These are phyloP conservation scores for Brachymystax lenok DNA, from an alignment of 2,797 vertebrate genomes.

Conservation along the genomic window DNA sequence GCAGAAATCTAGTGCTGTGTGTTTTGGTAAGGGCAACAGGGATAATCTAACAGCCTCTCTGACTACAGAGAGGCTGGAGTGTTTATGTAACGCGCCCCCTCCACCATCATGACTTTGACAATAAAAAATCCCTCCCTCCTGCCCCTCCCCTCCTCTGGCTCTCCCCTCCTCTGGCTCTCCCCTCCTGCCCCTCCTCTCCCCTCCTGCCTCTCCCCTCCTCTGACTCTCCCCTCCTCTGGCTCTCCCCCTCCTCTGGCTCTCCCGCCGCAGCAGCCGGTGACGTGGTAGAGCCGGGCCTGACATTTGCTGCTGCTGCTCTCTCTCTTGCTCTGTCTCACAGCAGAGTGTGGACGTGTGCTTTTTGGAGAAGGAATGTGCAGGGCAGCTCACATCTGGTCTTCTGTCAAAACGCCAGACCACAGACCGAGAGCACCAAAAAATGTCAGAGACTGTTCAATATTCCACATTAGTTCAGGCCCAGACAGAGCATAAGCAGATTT, in stretches of 20 bases:
- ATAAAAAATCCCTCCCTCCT: constrained; percentile 44
- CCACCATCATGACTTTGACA: constrained; percentile 56
- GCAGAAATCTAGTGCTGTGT: constrained; percentile 29
- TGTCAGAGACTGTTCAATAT: not conserved
- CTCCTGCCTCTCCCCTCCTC: not conserved
- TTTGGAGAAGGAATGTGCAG: constrained; percentile 40
- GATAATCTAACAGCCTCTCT: not conserved
- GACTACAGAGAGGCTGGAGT: constrained; percentile 62
- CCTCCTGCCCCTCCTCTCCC: too few relatives aligned
- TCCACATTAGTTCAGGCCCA: not conserved
- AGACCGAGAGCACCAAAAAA: constrained; percentile 14
- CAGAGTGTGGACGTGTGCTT: constrained; percentile 35
- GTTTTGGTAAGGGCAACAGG: constrained; percentile 30
- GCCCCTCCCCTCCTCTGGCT: not conserved
- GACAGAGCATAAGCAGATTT: not conserved
- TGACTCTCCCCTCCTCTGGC: too few relatives aligned
- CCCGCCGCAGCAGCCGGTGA: constrained; percentile 38
- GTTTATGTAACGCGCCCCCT: constrained; percentile 67
- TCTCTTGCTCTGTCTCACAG: constrained; percentile 22
- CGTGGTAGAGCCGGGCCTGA: constrained; percentile 24
- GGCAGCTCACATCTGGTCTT: constrained; percentile 59
- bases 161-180: too few relatives aligned
- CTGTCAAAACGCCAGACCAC: constrained; percentile 41
- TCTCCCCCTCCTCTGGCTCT: too few relatives aligned
- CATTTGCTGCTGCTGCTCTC: constrained; percentile 34